These are phyloP conservation scores for Smittia aterrima DNA, from an alignment of 2,888 invertebrate genomes.

Conservation along the genomic window DNA sequence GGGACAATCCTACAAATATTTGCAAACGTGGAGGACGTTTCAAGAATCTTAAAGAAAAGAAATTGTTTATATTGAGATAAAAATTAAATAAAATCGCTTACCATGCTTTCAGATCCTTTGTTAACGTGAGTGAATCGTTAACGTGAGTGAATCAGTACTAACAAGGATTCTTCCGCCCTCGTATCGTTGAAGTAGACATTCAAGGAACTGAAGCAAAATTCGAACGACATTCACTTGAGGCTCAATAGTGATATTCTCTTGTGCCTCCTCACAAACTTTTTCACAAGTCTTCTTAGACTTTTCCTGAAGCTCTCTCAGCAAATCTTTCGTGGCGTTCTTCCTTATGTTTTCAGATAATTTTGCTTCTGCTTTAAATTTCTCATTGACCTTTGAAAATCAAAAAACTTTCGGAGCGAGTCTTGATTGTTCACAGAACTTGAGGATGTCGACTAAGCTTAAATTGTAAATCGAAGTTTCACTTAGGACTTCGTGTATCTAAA, in stretches of 20 bases:
- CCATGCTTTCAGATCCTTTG: slow-evolving; percentile 61
- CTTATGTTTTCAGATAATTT: background rate
- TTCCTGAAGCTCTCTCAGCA: slow-evolving; percentile 48
- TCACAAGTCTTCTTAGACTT: slow-evolving; percentile 55
- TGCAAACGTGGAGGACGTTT: slow-evolving; percentile 69
- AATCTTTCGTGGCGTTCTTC: background rate
- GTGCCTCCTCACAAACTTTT: too few relatives aligned
- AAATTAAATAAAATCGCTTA: slow-evolving; percentile 49
- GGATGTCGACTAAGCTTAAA: slow-evolving; percentile 75
- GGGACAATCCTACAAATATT: slow-evolving; percentile 78
- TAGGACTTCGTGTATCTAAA: slow-evolving; percentile 76
- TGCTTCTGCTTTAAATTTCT: slow-evolving; percentile 25
- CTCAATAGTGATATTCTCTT: slow-evolving; percentile 45
- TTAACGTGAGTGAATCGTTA: slow-evolving; percentile 81
- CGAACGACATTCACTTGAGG: slow-evolving; percentile 45
- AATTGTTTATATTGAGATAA: background rate
- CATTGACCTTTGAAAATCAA: slow-evolving; percentile 48
- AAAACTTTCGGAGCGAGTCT: slow-evolving; percentile 77
- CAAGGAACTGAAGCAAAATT: slow-evolving; percentile 69
- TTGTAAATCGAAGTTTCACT: slow-evolving; percentile 77
- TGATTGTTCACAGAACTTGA: slow-evolving; percentile 75
- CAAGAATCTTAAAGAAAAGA: slow-evolving; percentile 63
- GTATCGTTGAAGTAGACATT: slow-evolving; percentile 72
- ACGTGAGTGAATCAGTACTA: slow-evolving; percentile 75
- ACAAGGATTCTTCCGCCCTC: slow-evolving; percentile 75